Base-by-base conservation (phyloP, 2,888 invertebrate species). In the Macrophya annulata region DNA sequence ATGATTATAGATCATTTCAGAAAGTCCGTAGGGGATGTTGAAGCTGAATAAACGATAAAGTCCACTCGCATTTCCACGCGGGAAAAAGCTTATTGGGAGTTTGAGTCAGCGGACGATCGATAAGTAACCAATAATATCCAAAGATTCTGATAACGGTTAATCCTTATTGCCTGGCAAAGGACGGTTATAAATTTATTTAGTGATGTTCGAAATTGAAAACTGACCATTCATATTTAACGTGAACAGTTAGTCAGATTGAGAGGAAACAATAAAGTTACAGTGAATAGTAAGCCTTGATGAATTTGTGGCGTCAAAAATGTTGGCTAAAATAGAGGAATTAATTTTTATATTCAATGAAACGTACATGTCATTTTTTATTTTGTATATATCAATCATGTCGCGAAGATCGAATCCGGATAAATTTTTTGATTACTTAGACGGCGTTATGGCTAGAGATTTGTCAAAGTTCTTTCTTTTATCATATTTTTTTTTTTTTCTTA, bases 41-140 rank as follows among this genome's bases (percentile, higher is more conserved):
- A 45, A 10, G 17, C 74, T 74, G 74, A 74, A 74, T 74, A 74
- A 74, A 74, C 74, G 74, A 48, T 74, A 74, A 45, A 68, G 74
- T 74, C 31, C 21, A 43, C 21, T 74, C 74, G 74, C n/a, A 74
- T 48, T 43, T 74, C 10, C 45, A 4, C 74, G 45, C 21, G 43
- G 2, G 21, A 74, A 25, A 17, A 51, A 25, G 6, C 31, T 51
- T 21, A 21, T 17, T 4, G 17, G 31, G 25, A 25, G 51, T 17
- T 55, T 17, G 15, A 25, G 51, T 77, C 25, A 51, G 25, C 51
- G 31, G 17, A n/a, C n/a, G 77, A 55, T 77, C 77, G 51, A 74
- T 74, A 48, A 21, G 45, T 12, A 25, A 45, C 10, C 45, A 25
- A 12, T 74, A 45, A 74, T 43, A 45, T 45, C 21, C 21, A 21